These are phyloP conservation scores for Zeus faber DNA, from an alignment of 2,113 vertebrate genomes.

Conservation along the genomic window DNA sequence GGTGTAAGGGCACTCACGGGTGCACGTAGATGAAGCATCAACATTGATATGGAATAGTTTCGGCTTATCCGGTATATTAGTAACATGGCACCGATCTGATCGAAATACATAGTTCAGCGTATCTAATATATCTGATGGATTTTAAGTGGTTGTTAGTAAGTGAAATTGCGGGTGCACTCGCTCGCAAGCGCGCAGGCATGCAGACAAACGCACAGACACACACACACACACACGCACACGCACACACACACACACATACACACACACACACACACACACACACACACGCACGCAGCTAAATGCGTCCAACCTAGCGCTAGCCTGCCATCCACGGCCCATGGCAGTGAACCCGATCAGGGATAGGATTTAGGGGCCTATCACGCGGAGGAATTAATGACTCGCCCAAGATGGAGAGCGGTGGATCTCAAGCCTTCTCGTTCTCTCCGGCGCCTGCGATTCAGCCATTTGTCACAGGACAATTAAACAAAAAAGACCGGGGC, in stretches of 20 bases:
- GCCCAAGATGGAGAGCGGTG: constrained; percentile 5
- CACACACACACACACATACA: not conserved
- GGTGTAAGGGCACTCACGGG: too few relatives aligned
- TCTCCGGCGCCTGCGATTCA: constrained; percentile 29
- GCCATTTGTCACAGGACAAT: constrained; percentile 35
- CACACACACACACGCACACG: constrained; percentile 3
- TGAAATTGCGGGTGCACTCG: too few relatives aligned
- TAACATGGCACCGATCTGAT: too few relatives aligned
- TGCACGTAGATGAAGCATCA: too few relatives aligned
- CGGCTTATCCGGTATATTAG: too few relatives aligned
- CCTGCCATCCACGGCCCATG: constrained; percentile 31
- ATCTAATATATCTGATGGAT: too few relatives aligned
- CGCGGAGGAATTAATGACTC: constrained; percentile 27
- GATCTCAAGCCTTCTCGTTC: constrained; percentile 31
- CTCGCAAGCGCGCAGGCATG: not conserved
- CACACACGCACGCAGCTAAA: constrained; percentile 8
- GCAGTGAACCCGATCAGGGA: constrained; percentile 39
- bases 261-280: constrained; percentile 4
- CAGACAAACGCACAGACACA: too few relatives aligned
- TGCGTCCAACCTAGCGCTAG: too few relatives aligned
- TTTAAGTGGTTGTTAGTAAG: too few relatives aligned
- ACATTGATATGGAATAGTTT: too few relatives aligned
- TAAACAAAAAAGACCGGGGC: constrained; percentile 12
- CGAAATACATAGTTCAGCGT: too few relatives aligned
- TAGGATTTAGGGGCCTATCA: constrained; percentile 25